Evolutionary conservation across 2,797 vertebrate genomes (phyloP).

Genomic region (Aeoliscus strigatus): DNA sequence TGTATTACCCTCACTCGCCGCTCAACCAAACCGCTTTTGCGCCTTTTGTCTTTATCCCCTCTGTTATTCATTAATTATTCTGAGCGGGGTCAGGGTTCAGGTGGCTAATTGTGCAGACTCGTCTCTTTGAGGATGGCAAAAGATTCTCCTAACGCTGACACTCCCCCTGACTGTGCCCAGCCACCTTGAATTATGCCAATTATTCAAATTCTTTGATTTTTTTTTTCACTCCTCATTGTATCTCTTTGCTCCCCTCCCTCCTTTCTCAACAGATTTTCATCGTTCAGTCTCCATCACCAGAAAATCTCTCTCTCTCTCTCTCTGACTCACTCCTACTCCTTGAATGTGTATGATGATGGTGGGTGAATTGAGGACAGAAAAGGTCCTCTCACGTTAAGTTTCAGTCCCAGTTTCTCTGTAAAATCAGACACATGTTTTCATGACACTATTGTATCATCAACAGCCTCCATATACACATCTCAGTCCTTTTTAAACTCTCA

Average conservation of each 20-base stretch:
- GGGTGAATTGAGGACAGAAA: slow-evolving; percentile 14
- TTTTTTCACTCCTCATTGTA: slow-evolving; percentile 54
- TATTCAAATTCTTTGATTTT: slow-evolving; percentile 94
- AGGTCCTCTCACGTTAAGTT: slow-evolving; percentile 21
- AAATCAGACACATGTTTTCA: background rate
- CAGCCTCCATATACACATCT: too few species aligned
- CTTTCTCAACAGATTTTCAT: slow-evolving; percentile 44
- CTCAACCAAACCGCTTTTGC: slow-evolving; percentile 89
- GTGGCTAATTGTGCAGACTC: slow-evolving; percentile 96
- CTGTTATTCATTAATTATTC: slow-evolving; percentile 99
- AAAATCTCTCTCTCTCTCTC: slow-evolving; percentile 48
- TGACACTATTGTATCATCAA: too few species aligned
- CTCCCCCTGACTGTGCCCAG: slow-evolving; percentile 91
- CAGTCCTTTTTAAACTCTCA: background rate
- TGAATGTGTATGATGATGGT: slow-evolving; percentile 10
- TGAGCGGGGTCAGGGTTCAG: slow-evolving; percentile 93
- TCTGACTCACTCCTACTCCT: slow-evolving; percentile 16
- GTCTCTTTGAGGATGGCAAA: slow-evolving; percentile 84
- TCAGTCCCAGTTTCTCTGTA: background rate
- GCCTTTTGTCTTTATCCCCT: slow-evolving; percentile 99
- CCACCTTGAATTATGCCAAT: slow-evolving; percentile 95
- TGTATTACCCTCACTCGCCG: slow-evolving; percentile 90
- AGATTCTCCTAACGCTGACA: slow-evolving; percentile 90
- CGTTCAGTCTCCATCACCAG: slow-evolving; percentile 65
- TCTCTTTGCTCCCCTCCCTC: slow-evolving; percentile 35